These are phyloP conservation scores for Echinops telfairi DNA, from an alignment of 2,113 vertebrate species.

Conservation along the genomic window DNA sequence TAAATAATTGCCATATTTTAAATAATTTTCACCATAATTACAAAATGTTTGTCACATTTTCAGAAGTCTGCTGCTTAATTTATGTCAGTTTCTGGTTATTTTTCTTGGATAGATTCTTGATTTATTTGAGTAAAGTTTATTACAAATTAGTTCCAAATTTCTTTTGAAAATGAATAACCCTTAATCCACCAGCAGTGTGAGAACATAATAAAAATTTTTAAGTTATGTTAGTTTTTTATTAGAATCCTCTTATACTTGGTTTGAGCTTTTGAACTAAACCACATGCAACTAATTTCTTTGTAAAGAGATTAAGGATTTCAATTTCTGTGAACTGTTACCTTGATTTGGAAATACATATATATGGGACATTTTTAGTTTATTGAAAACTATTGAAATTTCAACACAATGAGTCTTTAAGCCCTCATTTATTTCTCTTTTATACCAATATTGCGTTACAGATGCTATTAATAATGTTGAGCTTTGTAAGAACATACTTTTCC, in stretches of 20 bases:
- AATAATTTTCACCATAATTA: not conserved
- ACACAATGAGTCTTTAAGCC: constrained; percentile 29
- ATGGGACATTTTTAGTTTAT: not conserved
- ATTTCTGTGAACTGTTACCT: not conserved
- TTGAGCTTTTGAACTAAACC: not conserved
- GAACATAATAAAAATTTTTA: not conserved
- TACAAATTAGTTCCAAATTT: constrained; percentile 44
- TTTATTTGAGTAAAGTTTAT: not conserved
- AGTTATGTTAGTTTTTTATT: not conserved
- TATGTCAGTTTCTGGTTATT: constrained; percentile 45
- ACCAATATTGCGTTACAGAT: constrained; percentile 27
- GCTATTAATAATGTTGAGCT: constrained; percentile 43
- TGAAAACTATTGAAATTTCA: constrained; percentile 38
- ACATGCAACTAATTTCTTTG: not conserved
- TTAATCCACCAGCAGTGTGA: not conserved
- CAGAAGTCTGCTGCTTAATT: constrained; percentile 23
- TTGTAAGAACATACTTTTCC: constrained; percentile 32
- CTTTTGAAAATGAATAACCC: constrained; percentile 14
- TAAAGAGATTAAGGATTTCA: constrained; percentile 24
- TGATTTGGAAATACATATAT: constrained; percentile 15
- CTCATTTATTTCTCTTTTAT: constrained; percentile 39
- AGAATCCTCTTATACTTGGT: not conserved
- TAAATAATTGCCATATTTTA: not conserved
- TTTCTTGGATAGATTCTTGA: not conserved
- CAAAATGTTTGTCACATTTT: not conserved